phyloP scores from a whole-genome alignment of 2,888 invertebrate species.

The Norana najaformis region DNA sequence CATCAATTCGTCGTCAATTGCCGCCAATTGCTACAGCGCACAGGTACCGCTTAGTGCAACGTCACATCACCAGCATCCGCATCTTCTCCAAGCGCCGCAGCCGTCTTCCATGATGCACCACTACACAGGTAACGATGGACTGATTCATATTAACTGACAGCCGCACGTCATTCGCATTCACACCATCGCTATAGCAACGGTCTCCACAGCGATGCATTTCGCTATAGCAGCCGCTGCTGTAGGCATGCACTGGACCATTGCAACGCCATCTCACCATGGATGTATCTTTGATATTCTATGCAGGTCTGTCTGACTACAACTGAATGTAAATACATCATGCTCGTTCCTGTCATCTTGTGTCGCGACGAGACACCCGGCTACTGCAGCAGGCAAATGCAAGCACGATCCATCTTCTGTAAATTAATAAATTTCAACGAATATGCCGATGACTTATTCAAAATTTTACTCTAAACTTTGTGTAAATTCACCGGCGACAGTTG shows the following conservation, averaged over 20 bases:
- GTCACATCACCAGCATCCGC: conserved; percentile 19
- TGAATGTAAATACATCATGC: background rate
- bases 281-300: background rate
- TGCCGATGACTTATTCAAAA: background rate
- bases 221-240: conserved; percentile 1
- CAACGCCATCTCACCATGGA: conserved; percentile 7
- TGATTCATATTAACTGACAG: conserved; percentile 18
- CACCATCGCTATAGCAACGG: background rate
- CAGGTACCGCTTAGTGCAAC: background rate
- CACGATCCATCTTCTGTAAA: background rate
- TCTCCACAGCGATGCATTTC: background rate
- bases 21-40: background rate
- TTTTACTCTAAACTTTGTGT: background rate
- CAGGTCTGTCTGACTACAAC: background rate
- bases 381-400: background rate
- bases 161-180: background rate
- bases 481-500: background rate
- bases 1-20: conserved; percentile 17
- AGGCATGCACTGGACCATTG: background rate
- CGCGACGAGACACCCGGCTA: background rate
- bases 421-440: too few relatives aligned
- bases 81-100: conserved; percentile 15
- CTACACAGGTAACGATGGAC: conserved; percentile 25
- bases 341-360: background rate
- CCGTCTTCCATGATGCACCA: conserved; percentile 14